These are phyloP conservation scores for Oryzias melastigma DNA, from an alignment of 2,113 vertebrate species.

Conservation along the genomic window DNA sequence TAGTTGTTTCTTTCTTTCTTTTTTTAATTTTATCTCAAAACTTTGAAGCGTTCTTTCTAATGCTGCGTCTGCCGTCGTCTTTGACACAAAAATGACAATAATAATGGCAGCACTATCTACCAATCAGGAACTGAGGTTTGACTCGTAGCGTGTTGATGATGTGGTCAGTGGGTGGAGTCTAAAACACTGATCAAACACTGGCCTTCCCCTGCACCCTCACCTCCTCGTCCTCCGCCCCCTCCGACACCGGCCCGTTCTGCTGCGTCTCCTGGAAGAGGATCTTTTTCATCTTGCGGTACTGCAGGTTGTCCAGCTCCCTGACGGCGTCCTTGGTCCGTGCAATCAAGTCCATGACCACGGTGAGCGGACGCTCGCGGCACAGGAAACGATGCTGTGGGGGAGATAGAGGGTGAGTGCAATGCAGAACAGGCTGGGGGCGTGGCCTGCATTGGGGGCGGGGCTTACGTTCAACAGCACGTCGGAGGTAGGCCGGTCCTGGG, in stretches of 20 bases:
- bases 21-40: too few relatives aligned
- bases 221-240: slow-evolving; percentile 89
- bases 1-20: too few relatives aligned
- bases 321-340: slow-evolving; percentile 90
- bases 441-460: background rate
- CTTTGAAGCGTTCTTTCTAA: too few relatives aligned
- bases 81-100: too few relatives aligned
- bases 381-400: slow-evolving; percentile 84
- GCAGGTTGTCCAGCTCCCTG: slow-evolving; percentile 89
- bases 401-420: background rate
- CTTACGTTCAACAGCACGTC: slow-evolving; percentile 88
- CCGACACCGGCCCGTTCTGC: slow-evolving; percentile 83
- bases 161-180: too few relatives aligned
- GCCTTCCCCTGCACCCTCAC: too few relatives aligned
- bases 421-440: background rate
- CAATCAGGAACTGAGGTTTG: too few relatives aligned
- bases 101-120: too few relatives aligned
- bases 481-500: slow-evolving; percentile 89
- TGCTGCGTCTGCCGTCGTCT: too few relatives aligned
- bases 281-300: slow-evolving; percentile 96
- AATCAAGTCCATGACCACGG: slow-evolving; percentile 90
- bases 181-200: too few relatives aligned
- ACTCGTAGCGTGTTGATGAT: too few relatives aligned
- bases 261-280: slow-evolving; percentile 90
- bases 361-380: slow-evolving; percentile 85